Percentiles rank a stretch among this genome's conserved stretches.
Evolutionary conservation across 2,888 invertebrate species (phyloP).

Genomic region (Drosophila emarginata): DNA sequence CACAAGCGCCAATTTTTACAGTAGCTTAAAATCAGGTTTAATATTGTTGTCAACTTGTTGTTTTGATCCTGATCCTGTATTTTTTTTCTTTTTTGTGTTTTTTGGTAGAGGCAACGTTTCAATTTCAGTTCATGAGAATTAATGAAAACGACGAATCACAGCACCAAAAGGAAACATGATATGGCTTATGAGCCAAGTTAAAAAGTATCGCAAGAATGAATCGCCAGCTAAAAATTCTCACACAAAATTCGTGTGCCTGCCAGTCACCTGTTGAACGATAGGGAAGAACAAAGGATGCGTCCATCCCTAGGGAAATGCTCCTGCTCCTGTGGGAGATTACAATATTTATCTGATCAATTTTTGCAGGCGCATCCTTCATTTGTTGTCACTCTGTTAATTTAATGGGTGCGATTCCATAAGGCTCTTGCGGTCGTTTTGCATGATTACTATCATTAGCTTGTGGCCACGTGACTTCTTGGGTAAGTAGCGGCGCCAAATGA

Average conservation of each 20-base stretch:
- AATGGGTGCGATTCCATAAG: constrained; percentile 22
- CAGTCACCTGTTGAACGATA: constrained; percentile 72
- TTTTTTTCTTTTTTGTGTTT: background rate
- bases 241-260: constrained; percentile 52
- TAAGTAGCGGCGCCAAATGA: constrained; percentile 42
- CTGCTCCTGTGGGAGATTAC: constrained; percentile 47
- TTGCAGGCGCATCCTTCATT: constrained; percentile 59
- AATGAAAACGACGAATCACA: constrained; percentile 70
- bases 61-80: constrained; percentile 1
- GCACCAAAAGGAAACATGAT: constrained; percentile 65
- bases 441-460: constrained; percentile 65
- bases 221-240: constrained; percentile 64
- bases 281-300: constrained; percentile 14
- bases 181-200: constrained; percentile 39
- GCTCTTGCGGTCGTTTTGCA: constrained; percentile 52
- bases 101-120: constrained; percentile 28
- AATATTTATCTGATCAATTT: constrained; percentile 68
- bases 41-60: constrained; percentile 3
- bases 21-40: background rate
- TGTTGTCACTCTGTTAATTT: constrained; percentile 35
- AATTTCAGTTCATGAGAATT: constrained; percentile 73
- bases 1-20: background rate
- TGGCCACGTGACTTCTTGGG: constrained; percentile 65
- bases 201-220: constrained; percentile 40
- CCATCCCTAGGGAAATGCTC: constrained; percentile 40